phyloP scores from a whole-genome alignment of 2,888 invertebrate genomes.

The Tipula helvola region DNA sequence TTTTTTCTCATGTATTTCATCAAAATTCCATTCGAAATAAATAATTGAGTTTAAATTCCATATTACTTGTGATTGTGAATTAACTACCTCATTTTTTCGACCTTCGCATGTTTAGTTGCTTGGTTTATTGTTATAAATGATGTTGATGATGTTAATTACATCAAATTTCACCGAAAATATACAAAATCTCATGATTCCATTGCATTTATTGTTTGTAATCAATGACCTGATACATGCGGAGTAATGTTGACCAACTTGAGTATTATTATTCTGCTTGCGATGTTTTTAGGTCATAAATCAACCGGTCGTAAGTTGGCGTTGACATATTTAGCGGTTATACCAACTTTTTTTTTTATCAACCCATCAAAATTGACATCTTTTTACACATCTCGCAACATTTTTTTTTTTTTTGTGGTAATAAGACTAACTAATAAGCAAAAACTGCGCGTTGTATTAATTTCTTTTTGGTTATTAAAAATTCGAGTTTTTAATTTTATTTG shows the following conservation, averaged over 20 bases:
- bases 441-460: neutral
- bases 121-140: neutral
- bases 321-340: neutral
- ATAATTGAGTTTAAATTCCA: neutral
- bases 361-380: neutral
- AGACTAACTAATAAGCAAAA: neutral
- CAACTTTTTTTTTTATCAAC: neutral
- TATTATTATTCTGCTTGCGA: neutral
- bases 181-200: neutral
- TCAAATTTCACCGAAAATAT: neutral
- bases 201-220: neutral
- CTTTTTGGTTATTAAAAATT: neutral
- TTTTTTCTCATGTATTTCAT: neutral
- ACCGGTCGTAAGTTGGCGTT: neutral
- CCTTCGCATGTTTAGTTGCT: neutral
- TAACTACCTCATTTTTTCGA: neutral
- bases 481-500: neutral
- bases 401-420: too few relatives aligned
- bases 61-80: neutral
- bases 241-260: neutral
- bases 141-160: neutral
- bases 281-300: neutral
- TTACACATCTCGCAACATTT: neutral
- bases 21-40: neutral
- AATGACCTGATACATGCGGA: neutral